phyloP scores from a whole-genome alignment of 2,888 invertebrate species.

The Machimus rusticus region DNA sequence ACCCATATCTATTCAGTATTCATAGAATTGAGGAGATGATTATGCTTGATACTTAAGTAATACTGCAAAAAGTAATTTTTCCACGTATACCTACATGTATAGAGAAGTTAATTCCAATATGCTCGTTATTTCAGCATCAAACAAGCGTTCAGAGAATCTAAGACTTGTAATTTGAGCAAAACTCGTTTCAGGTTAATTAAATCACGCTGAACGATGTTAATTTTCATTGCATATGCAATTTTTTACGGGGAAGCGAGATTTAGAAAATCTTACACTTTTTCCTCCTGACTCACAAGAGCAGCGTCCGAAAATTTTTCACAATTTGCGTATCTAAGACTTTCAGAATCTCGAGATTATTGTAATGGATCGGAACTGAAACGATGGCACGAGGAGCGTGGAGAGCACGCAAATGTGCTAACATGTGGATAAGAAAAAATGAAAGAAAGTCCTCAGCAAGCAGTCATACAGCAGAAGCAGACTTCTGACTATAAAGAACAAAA shows the following conservation, averaged over 20 bases:
- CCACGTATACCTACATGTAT: neutral
- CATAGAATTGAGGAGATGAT: neutral
- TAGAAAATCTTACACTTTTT: neutral
- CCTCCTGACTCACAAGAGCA: neutral
- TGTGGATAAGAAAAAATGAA: neutral
- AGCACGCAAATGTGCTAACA: neutral
- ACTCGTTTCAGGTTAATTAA: neutral
- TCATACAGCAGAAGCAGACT: neutral
- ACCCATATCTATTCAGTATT: too few relatives aligned
- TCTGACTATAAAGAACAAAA: neutral
- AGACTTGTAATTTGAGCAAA: neutral
- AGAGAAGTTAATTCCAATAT: neutral
- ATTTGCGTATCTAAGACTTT: neutral
- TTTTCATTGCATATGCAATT: neutral
- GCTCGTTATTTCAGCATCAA: neutral
- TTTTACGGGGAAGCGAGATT: neutral
- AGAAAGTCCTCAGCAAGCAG: neutral
- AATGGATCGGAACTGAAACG: neutral
- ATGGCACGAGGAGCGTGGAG: neutral
- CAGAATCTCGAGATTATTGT: neutral
- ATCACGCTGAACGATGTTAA: neutral
- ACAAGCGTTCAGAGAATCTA: neutral
- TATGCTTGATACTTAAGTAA: neutral
- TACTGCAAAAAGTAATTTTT: neutral
- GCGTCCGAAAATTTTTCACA: neutral